These are phyloP conservation scores for Listrodromus nycthemerus DNA, from an alignment of 2,888 invertebrate genomes.

Conservation along the genomic window DNA sequence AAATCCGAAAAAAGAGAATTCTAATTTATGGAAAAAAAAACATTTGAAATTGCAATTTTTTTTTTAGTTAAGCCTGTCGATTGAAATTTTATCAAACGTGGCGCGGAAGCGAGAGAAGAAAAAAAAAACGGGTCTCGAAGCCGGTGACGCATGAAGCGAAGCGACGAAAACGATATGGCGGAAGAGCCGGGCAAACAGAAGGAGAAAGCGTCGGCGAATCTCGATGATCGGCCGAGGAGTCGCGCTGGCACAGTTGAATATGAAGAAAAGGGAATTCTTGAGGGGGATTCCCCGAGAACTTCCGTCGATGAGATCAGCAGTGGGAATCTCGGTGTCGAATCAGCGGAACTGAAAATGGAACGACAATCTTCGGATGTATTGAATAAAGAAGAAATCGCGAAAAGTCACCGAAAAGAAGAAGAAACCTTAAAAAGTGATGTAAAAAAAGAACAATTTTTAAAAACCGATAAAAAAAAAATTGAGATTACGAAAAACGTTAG, in stretches of 20 bases:
- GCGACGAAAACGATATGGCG: constrained; percentile 14
- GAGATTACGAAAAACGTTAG: no score
- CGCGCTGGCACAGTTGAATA: neutral
- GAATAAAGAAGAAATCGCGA: constrained; percentile 6
- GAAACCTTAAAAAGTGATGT: constrained; percentile 2
- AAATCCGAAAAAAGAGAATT: no score
- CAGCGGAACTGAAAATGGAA: neutral
- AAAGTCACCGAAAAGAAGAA: neutral
- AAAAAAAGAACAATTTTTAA: neutral
- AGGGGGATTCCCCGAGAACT: neutral
- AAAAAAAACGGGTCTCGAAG: neutral
- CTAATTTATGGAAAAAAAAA: no score
- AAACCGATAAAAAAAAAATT: neutral
- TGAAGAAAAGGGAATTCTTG: neutral
- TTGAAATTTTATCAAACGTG: no score
- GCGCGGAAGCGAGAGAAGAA: neutral
- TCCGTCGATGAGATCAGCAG: neutral
- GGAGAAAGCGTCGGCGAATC: neutral
- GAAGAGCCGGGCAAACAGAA: neutral
- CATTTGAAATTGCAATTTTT: no score
- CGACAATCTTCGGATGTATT: no score
- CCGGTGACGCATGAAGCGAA: neutral
- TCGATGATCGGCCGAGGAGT: neutral
- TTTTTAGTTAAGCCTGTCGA: no score
- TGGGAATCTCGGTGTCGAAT: neutral